Evolutionary conservation across 2,888 invertebrate genomes (phyloP), one percentile per base, ranked within the genome.

Genomic region (Heliconius ismenius): DNA sequence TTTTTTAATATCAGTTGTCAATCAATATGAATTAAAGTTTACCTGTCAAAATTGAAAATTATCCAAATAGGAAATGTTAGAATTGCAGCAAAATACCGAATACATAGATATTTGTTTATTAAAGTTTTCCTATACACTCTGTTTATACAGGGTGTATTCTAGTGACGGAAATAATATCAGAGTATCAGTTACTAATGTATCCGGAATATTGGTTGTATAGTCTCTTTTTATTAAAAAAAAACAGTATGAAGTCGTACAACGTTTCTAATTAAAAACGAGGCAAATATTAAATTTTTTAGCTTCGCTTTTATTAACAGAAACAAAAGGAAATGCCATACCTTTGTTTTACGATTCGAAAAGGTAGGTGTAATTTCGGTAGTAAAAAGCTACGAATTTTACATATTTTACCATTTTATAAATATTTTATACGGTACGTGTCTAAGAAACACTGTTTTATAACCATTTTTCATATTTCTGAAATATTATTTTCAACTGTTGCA

Each of bases 241-340:
- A 13, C 32, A 6, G 36, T 67, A 70, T n/a, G 64, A 49, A 70
- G 54, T 58, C 63, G 26, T 63, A 63, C 28, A 63, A 54, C 18
- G 26, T 64, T 69, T 77, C 74, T 77, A 69, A 77, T 74, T 77
- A 58, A 77, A 77, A 77, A 74, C 43, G 60, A 74, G 26, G 28
- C 28, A 15, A 60, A 49, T 68, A 68, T 73, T 73, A 62, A 39
- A 64, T 69, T 62, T 54, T 76, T 70, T 70, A 74, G 15, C 74
- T 32, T 49, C 32, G 9, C 21, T 74, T 76, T 74, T 76, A 74
- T 68, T 73, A 69, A 68, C 54, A 74, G 63, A 58, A 77, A 77
- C 69, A 77, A 74, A 76, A 69, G 74, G 69, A 77, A 63, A 69
- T 26, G 60, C 36, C 62, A 49, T 63, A 70, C 58, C 28, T 65